phyloP scores from a whole-genome alignment of 1,140 invertebrate species.

The Batillaria attramentaria region DNA sequence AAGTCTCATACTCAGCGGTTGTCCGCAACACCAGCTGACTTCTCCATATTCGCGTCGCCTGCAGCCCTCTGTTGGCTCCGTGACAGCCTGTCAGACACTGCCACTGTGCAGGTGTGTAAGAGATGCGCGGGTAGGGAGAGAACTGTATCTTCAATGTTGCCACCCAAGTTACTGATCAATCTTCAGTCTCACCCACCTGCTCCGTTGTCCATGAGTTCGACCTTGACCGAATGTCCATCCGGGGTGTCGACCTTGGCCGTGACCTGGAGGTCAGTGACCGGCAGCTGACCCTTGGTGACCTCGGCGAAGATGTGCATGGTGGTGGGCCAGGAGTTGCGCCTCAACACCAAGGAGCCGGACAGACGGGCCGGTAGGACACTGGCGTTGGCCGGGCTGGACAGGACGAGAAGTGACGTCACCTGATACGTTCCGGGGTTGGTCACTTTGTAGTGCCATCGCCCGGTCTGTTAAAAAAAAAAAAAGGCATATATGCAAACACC shows the following conservation, averaged over 20 bases:
- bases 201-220: constrained; percentile 76
- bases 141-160: background rate
- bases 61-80: no score
- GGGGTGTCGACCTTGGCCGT: constrained; percentile 62
- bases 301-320: constrained; percentile 63
- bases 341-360: constrained; percentile 29
- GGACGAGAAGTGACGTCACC: constrained; percentile 30
- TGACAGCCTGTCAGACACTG: no score
- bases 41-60: no score
- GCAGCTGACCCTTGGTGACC: constrained; percentile 55
- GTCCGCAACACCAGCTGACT: no score
- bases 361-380: constrained; percentile 10
- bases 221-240: constrained; percentile 33
- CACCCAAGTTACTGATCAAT: background rate
- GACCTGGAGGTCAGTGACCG: constrained; percentile 64
- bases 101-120: background rate
- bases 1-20: no score
- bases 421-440: constrained; percentile 9
- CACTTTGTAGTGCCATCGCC: constrained; percentile 34
- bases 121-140: no score
- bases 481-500: background rate
- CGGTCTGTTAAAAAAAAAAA: constrained; percentile 22
- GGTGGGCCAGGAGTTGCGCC: constrained; percentile 36
- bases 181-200: constrained; percentile 70
- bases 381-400: constrained; percentile 13